Base-by-base conservation (phyloP, 2,888 invertebrate species). In the Acholoe squamosa region DNA sequence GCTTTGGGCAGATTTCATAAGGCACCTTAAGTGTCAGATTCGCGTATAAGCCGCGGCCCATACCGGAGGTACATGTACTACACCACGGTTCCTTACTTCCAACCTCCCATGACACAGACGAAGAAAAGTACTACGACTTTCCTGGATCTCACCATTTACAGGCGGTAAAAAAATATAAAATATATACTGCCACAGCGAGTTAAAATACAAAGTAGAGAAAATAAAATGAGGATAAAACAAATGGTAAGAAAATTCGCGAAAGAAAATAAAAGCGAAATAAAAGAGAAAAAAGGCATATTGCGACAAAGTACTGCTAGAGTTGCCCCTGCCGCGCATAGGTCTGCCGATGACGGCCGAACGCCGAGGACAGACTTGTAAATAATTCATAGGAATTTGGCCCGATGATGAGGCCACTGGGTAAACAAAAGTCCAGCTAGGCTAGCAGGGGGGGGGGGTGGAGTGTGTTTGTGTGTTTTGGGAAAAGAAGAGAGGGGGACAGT, bases 361-460 rank as follows among this genome's bases (percentile, higher is more conserved):
- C 71, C 28, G 71, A 28, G 71, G 71, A 71, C 71, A 71, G 71
- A 28, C 71, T 31, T 25, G 71, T 71, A 28, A 71, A 71, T 71
- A 71, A 71, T 71, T 71, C 71, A 71, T 71, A 71, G 71, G 71
- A 71, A 71, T 71, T 71, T 71, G 71, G 71, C 28, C 71, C 31
- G 71, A 71, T 71, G 71, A 71, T 71, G 71, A 71, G 71, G 71
- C 71, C 71, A 71, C 28, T 71, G 71, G 71, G 71, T 31, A 71
- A 71, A 71, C 71, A 71, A 71, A 71, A 71, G 71, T 71, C 71
- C 28, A 71, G 28, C 71, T 71, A 71, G 71, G 71, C 71, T 71
- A 71, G 71, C n/a, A n/a, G 54, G 54, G 54, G 12, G 54, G 54
- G 54, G 54, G 54, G 54, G 19, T 54, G 54, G 54, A 19, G 54